phyloP scores from a whole-genome alignment of 1,140 invertebrate genomes.

The Ephestia elutella region DNA sequence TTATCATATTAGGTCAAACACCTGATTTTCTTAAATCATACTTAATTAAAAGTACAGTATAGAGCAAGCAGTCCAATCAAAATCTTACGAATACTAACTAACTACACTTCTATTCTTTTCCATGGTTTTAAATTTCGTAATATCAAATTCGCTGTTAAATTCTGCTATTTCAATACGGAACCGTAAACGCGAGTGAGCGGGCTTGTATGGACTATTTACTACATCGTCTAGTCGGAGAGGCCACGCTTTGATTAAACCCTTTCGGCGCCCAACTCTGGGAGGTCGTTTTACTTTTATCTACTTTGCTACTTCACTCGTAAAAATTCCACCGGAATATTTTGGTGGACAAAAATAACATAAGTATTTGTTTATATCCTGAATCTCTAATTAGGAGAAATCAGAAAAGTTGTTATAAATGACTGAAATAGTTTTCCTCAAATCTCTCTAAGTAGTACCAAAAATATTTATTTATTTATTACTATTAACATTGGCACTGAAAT shows the following conservation, averaged over 20 bases:
- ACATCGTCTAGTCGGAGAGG: constrained; percentile 35
- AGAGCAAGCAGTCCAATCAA: no score
- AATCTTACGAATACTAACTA: no score
- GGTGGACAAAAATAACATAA: constrained; percentile 17
- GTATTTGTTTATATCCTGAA: background rate
- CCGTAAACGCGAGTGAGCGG: constrained; percentile 5
- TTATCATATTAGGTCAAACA: no score
- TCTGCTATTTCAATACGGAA: background rate
- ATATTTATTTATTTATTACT: no score
- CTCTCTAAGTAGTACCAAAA: no score
- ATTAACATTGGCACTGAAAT: no score
- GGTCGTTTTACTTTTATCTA: constrained; percentile 51
- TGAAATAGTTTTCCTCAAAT: no score
- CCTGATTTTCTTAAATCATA: no score
- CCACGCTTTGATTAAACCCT: constrained; percentile 57
- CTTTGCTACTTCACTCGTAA: constrained; percentile 43
- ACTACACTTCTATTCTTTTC: no score
- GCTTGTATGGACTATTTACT: constrained; percentile 46
- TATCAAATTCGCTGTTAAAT: background rate
- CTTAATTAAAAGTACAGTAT: no score
- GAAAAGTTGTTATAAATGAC: no score
- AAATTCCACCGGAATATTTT: constrained; percentile 42
- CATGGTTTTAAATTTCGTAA: background rate
- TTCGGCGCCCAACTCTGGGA: constrained; percentile 28
- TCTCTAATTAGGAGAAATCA: no score